phyloP scores from a whole-genome alignment of 2,113 vertebrate species.

The Pipa parva region DNA sequence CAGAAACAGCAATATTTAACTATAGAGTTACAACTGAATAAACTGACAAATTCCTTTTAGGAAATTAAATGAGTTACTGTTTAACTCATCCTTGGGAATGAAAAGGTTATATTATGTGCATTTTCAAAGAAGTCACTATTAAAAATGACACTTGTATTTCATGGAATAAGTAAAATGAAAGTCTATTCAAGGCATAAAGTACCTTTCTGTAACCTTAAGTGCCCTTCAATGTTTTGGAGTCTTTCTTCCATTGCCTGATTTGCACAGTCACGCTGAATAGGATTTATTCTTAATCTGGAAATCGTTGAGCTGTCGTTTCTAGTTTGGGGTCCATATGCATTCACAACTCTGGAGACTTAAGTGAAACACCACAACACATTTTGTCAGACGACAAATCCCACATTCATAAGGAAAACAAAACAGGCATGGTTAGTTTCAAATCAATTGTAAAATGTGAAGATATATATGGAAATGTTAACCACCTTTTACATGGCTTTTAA shows the following conservation, averaged over 20 bases:
- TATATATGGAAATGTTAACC: background rate
- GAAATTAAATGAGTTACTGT: too few species aligned
- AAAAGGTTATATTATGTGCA: too few species aligned
- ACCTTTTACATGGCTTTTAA: constrained; percentile 98
- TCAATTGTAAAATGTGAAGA: background rate
- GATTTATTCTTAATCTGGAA: constrained; percentile 60
- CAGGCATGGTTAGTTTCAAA: background rate
- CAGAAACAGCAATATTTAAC: too few species aligned
- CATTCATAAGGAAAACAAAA: background rate
- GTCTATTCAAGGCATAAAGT: background rate
- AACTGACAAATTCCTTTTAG: too few species aligned
- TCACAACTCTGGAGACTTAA: constrained; percentile 89
- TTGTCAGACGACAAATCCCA: background rate
- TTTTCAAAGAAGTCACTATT: background rate
- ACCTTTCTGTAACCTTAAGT: constrained; percentile 85
- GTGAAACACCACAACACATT: constrained; percentile 4
- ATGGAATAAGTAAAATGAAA: background rate
- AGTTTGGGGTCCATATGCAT: constrained; percentile 92
- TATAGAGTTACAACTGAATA: too few species aligned
- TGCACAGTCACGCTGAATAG: constrained; percentile 70
- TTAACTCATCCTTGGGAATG: too few species aligned
- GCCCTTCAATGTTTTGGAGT: constrained; percentile 90
- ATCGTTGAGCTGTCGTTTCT: constrained; percentile 65
- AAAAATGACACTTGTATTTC: background rate
- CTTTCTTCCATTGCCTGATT: constrained; percentile 89